Base-by-base conservation (phyloP, 2,888 invertebrate genomes). In the Ormyrus labotus region DNA sequence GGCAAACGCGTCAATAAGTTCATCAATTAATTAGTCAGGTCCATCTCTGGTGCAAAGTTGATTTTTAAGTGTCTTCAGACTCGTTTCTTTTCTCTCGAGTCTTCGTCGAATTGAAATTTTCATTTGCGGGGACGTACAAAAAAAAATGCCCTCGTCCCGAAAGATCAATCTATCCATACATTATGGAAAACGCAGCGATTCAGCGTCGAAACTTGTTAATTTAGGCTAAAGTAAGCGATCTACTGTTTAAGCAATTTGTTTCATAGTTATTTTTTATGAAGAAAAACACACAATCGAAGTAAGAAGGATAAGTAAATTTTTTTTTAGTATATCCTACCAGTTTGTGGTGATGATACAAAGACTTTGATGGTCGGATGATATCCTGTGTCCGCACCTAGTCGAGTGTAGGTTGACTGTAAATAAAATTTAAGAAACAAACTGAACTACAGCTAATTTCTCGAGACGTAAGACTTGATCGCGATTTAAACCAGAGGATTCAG, bases 331-430 rank as follows among this genome's bases (percentile, higher is more conserved):
- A 79, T 79, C 74, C 57, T 73, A 81, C 77, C 72, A 50, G 63
- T 34, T 50, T 47, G 57, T 78, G 70, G 78, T 78, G 71, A 75
- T 61, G 63, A 74, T 75, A 68, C 68, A 79, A 79, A 79, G 72
- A 82, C 73, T 79, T 82, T 63, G 76, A 79, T 76, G 70, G 79
- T 60, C 63, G 78, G 79, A 79, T 72, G 68, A 81, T 72, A n/a
- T 67, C 53, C 51, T 69, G 68, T 76, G 47, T 77, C 80, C 80
- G 73, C 73, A 70, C 73, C 80, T 75, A 82, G 83, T 84, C 83
- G 81, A 82, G 67, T 74, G 76, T 80, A 83, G 81, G 75, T 80
- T 77, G 80, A 83, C 78, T 87, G 87, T 87, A 88, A 84, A 88
- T 88, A 87, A 85, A 82, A 84, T 84, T 84, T 76, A 75, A 76